A percentile compares a stretch with the other conserved stretches of the same genome.
phyloP scores from a whole-genome alignment of 2,797 vertebrate genomes.

The Hippocampus kuda region DNA sequence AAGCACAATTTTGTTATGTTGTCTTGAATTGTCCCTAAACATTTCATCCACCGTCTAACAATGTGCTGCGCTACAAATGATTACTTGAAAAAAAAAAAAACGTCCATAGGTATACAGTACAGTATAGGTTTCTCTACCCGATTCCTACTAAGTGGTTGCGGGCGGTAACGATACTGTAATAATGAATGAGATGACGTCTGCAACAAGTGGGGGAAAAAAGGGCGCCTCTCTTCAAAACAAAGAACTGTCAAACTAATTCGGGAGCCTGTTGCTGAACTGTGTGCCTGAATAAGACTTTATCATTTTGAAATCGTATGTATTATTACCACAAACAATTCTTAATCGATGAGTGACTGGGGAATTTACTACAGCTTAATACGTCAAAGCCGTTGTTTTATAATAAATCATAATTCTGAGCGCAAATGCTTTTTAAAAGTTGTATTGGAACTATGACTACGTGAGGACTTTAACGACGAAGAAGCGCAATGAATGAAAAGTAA shows the following conservation, averaged over 20 bases:
- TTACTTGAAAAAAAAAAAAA: neutral
- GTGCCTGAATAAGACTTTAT: neutral
- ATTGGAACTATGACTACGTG: neutral
- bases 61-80: neutral
- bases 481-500: neutral
- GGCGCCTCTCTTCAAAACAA: slow-evolving; percentile 54
- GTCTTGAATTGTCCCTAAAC: neutral
- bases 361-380: neutral
- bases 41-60: neutral
- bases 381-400: neutral
- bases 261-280: neutral
- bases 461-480: neutral
- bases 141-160: slow-evolving; percentile 29
- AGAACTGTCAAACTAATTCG: slow-evolving; percentile 42
- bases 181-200: slow-evolving; percentile 33
- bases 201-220: slow-evolving; percentile 50
- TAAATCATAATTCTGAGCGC: neutral
- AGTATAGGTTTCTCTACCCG: slow-evolving; percentile 15
- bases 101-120: neutral
- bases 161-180: slow-evolving; percentile 36
- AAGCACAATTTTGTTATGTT: neutral
- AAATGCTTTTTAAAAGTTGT: neutral
- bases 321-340: neutral
- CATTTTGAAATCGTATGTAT: neutral
- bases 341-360: neutral